phyloP scores from a whole-genome alignment of 2,888 invertebrate species.

The Monoplex corrugatus region DNA sequence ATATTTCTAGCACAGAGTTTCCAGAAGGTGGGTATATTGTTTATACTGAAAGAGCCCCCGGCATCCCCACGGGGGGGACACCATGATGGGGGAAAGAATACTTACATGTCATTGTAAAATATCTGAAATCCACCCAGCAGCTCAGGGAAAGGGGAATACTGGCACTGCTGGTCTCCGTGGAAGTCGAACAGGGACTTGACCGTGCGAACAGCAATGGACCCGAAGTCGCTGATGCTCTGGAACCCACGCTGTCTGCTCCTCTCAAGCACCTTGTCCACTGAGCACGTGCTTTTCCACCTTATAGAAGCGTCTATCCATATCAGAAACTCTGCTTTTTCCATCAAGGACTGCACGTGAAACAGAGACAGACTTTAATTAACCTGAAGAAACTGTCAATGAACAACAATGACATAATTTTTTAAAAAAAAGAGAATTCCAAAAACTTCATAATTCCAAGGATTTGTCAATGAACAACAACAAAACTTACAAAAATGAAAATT shows the following conservation, averaged over 20 bases:
- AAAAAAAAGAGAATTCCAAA: too few species aligned
- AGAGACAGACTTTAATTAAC: too few species aligned
- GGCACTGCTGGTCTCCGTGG: conserved; percentile 55
- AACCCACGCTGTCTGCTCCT: neutral
- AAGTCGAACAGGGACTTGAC: conserved; percentile 44
- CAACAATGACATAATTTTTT: too few species aligned
- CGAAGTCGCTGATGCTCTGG: neutral
- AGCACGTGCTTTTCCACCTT: neutral
- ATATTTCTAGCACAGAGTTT: too few species aligned
- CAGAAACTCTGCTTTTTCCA: conserved; percentile 32
- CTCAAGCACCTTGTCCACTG: neutral
- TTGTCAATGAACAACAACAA: too few species aligned
- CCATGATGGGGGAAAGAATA: too few species aligned
- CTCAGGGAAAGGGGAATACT: conserved; percentile 37
- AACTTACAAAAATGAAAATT: too few species aligned
- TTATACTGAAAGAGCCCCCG: too few species aligned
- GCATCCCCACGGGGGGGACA: too few species aligned
- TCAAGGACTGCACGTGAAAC: conserved; percentile 38
- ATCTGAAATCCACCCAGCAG: conserved; percentile 39
- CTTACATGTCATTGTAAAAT: conserved; percentile 25
- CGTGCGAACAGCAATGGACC: conserved; percentile 37
- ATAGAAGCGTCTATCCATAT: conserved; percentile 41
- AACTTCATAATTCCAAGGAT: too few species aligned
- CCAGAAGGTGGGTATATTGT: too few species aligned
- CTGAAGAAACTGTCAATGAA: too few species aligned